Evolutionary conservation across 1,140 invertebrate species (phyloP), one percentile per base, ranked within the genome.

Genomic region (Drosophila baimaii): DNA sequence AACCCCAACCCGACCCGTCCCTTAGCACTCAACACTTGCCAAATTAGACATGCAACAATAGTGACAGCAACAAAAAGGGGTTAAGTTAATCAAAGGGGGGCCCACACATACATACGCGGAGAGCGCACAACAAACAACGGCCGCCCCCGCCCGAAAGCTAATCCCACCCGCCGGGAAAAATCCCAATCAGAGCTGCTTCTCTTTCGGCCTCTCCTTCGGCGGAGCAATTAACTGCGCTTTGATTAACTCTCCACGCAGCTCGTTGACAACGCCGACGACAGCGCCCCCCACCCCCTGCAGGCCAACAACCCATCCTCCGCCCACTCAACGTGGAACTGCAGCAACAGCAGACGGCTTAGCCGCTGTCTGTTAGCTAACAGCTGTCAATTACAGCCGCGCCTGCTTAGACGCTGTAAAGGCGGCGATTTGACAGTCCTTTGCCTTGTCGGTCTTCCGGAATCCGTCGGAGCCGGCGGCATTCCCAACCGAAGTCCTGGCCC

Each of bases 191-290:
- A 79, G 79, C 68, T 43, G 46, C 68, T 71, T 77, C 83, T 86
- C 82, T 85, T 81, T 79, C 56, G 49, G 79, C 57, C 68, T 80
- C 70, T 84, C 33, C 44, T 89, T 84, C 77, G 74, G 74, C 85
- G 82, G 88, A 84, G 80, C 84, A 89, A 89, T 89, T 89, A 89
- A 89, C 84, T 81, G 80, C 84, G 80, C 84, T 89, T 89, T 89
- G 84, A 89, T 89, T 89, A 89, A 89, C 84, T 84, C 84, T 84
- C 84, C 62, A 70, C 80, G 61, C 41, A 74, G 37, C 29, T 52
- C 68, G 84, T 89, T 89, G 84, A 89, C 84, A 89, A 84, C 70
- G 66, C 74, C 80, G 80, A 89, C 80, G 84, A 89, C 84, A 88
- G 80, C 76, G 79, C 70, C 46, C 49, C 49, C 57, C 12, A 13